Evolutionary conservation across 2,888 invertebrate genomes (phyloP).

Genomic region (Leucozona laternaria): DNA sequence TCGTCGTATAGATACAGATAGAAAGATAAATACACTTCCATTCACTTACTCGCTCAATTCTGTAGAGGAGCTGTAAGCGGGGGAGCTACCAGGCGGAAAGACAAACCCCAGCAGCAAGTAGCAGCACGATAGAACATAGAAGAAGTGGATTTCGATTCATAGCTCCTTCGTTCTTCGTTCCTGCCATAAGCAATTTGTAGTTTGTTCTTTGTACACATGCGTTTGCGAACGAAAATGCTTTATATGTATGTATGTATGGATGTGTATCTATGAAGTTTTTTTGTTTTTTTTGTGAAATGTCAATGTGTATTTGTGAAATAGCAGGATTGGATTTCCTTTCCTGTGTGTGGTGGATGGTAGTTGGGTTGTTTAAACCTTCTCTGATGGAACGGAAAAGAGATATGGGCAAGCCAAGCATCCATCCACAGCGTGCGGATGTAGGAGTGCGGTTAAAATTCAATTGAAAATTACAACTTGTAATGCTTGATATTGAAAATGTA

Average conservation of each 20-base stretch:
- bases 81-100: neutral
- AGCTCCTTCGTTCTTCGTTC: conserved; percentile 2
- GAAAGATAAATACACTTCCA: conserved; percentile 34
- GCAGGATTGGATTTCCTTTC: conserved; percentile 53
- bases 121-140: conserved; percentile 13
- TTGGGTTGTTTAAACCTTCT: conserved; percentile 17
- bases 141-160: conserved; percentile 61
- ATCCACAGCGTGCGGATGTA: conserved; percentile 18
- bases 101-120: conserved; percentile 29
- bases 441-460: conserved; percentile 58
- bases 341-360: neutral
- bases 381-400: neutral
- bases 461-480: conserved; percentile 68
- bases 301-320: conserved; percentile 49
- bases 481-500: conserved; percentile 71
- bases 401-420: conserved; percentile 13
- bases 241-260: conserved; percentile 20
- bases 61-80: neutral
- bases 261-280: too few relatives aligned
- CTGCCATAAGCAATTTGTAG: conserved; percentile 66
- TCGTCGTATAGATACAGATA: conserved; percentile 9
- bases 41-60: conserved; percentile 23
- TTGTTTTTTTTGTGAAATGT: neutral
- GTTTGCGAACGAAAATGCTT: conserved; percentile 43
- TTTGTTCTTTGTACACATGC: conserved; percentile 68